phyloP scores from a whole-genome alignment of 2,888 invertebrate species.

The Acrocyrtus sp. region DNA sequence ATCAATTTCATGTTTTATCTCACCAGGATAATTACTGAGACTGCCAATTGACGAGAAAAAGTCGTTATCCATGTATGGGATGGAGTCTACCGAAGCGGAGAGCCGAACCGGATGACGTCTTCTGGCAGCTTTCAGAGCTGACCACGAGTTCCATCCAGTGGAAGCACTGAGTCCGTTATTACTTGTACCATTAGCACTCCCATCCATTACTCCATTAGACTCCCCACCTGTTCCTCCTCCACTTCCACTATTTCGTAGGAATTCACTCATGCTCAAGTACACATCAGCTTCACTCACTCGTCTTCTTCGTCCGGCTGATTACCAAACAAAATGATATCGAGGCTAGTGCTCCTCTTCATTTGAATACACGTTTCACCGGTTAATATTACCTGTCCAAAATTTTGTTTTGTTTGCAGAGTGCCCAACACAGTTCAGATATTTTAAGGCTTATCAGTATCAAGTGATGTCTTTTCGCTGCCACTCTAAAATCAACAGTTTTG shows the following conservation, averaged over 20 bases:
- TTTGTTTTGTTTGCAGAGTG: neutral
- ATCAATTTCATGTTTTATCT: constrained; percentile 20
- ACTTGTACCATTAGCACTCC: neutral
- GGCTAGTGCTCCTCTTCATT: constrained; percentile 11
- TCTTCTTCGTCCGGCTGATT: neutral
- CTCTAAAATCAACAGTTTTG: neutral
- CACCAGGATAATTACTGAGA: constrained; percentile 62
- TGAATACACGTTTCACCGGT: neutral
- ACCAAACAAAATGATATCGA: neutral
- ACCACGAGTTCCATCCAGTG: constrained; percentile 61
- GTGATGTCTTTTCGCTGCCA: neutral
- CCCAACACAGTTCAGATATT: neutral
- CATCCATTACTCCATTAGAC: constrained; percentile 4
- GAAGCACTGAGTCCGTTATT: constrained; percentile 17
- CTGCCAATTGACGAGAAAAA: constrained; percentile 62
- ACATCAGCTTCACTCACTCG: too few relatives aligned
- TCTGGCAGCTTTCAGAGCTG: constrained; percentile 59
- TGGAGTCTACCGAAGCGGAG: constrained; percentile 57
- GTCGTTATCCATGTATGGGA: constrained; percentile 62
- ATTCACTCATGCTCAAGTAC: too few relatives aligned
- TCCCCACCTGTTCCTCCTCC: neutral
- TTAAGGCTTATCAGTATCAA: neutral
- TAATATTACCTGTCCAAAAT: neutral
- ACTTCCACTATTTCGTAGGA: too few relatives aligned
- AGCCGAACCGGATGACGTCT: constrained; percentile 54